Conservation (phyloP, 2,888 invertebrate genomes). For the Zonitis immaculata region DNA sequence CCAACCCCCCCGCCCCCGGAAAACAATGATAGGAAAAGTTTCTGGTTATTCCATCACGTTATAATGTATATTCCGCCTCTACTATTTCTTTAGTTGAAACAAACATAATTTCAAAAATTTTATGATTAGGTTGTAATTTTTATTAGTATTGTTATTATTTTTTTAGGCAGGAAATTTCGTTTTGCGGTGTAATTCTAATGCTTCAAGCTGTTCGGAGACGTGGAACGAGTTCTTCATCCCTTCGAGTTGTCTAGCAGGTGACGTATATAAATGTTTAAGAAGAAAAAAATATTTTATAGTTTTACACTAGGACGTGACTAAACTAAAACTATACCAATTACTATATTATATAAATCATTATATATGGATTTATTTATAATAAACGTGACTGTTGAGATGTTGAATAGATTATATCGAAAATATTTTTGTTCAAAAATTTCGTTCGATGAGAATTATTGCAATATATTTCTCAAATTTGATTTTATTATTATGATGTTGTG, state of each 20-base stretch:
- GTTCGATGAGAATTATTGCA: background rate
- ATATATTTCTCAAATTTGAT: background rate
- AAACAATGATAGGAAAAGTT: slow-evolving; percentile 36
- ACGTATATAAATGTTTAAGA: too few relatives aligned
- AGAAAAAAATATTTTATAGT: too few relatives aligned
- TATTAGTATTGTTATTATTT: slow-evolving; percentile 12
- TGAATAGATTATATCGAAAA: slow-evolving; percentile 23
- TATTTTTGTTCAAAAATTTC: background rate
- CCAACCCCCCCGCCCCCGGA: slow-evolving; percentile 29
- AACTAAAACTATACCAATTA: slow-evolving; percentile 15
- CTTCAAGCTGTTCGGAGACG: slow-evolving; percentile 63
- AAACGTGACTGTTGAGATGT: slow-evolving; percentile 28
- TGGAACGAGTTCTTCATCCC: slow-evolving; percentile 60
- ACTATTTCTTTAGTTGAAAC: too few relatives aligned
- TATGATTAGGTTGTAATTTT: background rate
- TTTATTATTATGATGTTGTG: background rate
- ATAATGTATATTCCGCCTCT: background rate
- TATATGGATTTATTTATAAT: too few relatives aligned
- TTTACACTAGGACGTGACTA: slow-evolving; percentile 19
- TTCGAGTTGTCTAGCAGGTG: slow-evolving; percentile 61
- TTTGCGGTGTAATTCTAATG: slow-evolving; percentile 53
- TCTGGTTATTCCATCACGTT: slow-evolving; percentile 18
- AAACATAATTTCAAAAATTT: too few relatives aligned
- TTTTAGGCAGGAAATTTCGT: slow-evolving; percentile 52
- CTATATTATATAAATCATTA: too few relatives aligned